phyloP scores from a whole-genome alignment of 2,113 vertebrate species.

The human (Homo sapiens) region GRCh38 chr1:226771501-226772000 shows the following conservation, averaged over 20 bases:
- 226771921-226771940: background rate
- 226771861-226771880: background rate
- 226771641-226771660: background rate
- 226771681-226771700: background rate
- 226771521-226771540: background rate
- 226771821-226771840: background rate
- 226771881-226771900: background rate
- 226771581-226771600: background rate
- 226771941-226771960: background rate
- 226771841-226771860: background rate
- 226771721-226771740: background rate
- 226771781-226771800: background rate
- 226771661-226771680: background rate
- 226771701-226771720: background rate
- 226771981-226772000: background rate
- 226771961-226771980: background rate
- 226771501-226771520: background rate
- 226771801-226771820: background rate
- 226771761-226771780: background rate
- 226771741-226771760: background rate
- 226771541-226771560: background rate
- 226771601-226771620: background rate
- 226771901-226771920: rapidly evolving
- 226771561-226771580: background rate
- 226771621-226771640: background rate